These are phyloP conservation scores for Hylia prasina DNA, from an alignment of 2,113 vertebrate genomes.

Conservation along the genomic window DNA sequence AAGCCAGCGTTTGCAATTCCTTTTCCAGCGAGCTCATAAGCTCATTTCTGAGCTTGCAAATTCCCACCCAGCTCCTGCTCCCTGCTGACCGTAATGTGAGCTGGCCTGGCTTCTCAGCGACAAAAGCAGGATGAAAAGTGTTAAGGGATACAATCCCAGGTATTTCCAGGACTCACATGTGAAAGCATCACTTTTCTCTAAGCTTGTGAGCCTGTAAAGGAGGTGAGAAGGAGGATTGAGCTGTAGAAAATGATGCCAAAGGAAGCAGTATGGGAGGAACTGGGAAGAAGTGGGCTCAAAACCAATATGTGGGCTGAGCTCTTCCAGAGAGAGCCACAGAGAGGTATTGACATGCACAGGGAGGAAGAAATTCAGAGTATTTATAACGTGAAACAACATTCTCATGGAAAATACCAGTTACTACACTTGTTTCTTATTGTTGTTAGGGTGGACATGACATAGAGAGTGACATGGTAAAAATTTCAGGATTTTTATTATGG, in stretches of 20 bases:
- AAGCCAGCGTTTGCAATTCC: background rate
- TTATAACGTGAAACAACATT: background rate
- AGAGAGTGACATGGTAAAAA: background rate
- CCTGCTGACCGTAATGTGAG: rapidly evolving
- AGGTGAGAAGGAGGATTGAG: background rate
- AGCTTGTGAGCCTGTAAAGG: background rate
- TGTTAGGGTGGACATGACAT: background rate
- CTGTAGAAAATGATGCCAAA: background rate
- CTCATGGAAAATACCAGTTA: background rate
- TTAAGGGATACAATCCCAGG: background rate
- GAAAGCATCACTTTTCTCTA: background rate
- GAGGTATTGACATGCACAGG: background rate
- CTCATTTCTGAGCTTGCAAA: background rate
- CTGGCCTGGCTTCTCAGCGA: background rate
- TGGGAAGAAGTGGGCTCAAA: background rate
- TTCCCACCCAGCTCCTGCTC: background rate
- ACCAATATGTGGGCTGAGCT: background rate
- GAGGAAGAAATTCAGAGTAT: background rate
- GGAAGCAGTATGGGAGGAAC: background rate
- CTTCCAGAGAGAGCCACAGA: background rate
- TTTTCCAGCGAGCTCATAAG: background rate
- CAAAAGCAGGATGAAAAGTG: background rate
- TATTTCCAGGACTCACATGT: rapidly evolving
- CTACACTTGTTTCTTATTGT: background rate
- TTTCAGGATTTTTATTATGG: background rate